These are phyloP conservation scores for Lithobates pipiens DNA, from an alignment of 2,797 vertebrate species.

Conservation along the genomic window DNA sequence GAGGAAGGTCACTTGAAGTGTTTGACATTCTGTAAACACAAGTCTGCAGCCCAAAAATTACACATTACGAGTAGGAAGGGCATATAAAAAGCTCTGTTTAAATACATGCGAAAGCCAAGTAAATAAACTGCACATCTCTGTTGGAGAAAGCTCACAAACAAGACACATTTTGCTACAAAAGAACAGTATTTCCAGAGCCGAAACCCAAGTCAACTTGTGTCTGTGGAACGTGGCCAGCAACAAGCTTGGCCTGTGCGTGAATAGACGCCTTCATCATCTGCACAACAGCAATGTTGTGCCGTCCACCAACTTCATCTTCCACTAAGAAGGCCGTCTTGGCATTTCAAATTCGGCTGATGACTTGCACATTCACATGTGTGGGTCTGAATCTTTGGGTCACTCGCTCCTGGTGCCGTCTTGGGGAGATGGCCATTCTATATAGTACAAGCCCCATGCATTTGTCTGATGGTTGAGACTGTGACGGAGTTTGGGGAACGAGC, in stretches of 20 bases:
- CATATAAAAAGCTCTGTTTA: not conserved
- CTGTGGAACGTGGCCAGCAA: constrained; percentile 27
- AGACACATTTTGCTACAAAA: constrained; percentile 35
- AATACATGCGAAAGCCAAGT: not conserved
- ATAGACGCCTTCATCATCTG: constrained; percentile 35
- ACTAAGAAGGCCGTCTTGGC: not conserved
- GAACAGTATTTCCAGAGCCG: constrained; percentile 44
- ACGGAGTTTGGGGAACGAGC: not conserved
- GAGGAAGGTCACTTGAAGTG: not conserved
- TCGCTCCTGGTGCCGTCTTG: not conserved
- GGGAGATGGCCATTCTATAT: not conserved
- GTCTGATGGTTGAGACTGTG: not conserved
- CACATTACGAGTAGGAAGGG: not conserved
- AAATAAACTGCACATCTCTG: not conserved
- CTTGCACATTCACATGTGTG: not conserved
- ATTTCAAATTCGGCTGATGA: not conserved
- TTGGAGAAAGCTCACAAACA: constrained; percentile 30
- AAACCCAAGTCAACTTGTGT: constrained; percentile 33
- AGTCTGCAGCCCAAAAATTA: not conserved
- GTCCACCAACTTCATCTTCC: not conserved
- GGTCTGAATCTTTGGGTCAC: not conserved
- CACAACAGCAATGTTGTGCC: constrained; percentile 18
- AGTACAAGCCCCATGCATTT: not conserved
- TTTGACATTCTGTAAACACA: not conserved
- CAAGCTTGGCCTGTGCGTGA: constrained; percentile 26